These are phyloP conservation scores for Nymphicus hollandicus DNA, from an alignment of 2,113 vertebrate species.

Conservation along the genomic window DNA sequence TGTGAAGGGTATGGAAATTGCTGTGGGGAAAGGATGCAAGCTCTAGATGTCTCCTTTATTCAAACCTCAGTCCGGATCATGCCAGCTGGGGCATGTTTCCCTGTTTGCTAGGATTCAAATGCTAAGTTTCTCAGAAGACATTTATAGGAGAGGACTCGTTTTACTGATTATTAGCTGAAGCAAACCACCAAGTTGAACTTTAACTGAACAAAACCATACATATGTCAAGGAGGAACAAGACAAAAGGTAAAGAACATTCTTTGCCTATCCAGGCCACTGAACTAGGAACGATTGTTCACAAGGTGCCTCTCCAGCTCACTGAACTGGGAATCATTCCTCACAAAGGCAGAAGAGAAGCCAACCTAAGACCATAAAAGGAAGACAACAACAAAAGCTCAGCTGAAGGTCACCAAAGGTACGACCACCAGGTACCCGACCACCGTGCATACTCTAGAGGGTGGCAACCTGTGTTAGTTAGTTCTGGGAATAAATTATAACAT, in stretches of 20 bases:
- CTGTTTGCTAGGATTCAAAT: neutral
- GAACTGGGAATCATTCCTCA: neutral
- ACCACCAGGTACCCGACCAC: neutral
- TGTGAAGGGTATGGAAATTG: neutral
- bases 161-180: neutral
- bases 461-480: neutral
- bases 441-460: neutral
- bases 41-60: neutral
- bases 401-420: neutral
- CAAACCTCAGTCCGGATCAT: neutral
- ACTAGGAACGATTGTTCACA: neutral
- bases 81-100: fast-evolving
- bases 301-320: neutral
- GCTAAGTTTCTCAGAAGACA: neutral
- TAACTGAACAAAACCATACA: neutral
- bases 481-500: neutral
- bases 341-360: neutral
- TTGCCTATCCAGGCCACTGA: neutral
- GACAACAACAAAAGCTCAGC: neutral
- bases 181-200: neutral
- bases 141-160: neutral
- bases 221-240: neutral
- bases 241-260: neutral
- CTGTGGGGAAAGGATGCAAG: neutral
- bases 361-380: neutral